Evolutionary conservation across 2,888 invertebrate species (phyloP).

Genomic region (Diogma glabrata): DNA sequence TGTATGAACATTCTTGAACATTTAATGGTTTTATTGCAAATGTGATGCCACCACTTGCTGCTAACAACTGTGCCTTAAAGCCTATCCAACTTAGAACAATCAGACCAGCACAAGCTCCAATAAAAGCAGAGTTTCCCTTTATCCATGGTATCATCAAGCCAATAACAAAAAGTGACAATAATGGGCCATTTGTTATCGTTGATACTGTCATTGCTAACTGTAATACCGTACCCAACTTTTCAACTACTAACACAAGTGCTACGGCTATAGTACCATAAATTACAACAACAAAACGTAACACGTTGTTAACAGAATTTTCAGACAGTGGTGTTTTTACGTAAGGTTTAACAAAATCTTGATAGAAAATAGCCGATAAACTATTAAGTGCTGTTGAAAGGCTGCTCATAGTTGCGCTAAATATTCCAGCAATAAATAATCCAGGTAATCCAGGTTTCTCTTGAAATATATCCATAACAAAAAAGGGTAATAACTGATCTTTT

Average conservation of each 20-base stretch:
- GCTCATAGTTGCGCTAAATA: conserved; percentile 81
- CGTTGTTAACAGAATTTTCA: conserved; percentile 40
- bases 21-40: conserved; percentile 44
- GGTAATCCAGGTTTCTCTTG: conserved; percentile 68
- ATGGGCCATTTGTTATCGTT: conserved; percentile 54
- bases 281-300: conserved; percentile 59
- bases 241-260: conserved; percentile 51
- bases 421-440: conserved; percentile 76
- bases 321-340: conserved; percentile 44
- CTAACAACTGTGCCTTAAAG: conserved; percentile 43
- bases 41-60: conserved; percentile 47
- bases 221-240: conserved; percentile 60
- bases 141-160: conserved; percentile 54
- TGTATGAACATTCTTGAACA: conserved; percentile 38
- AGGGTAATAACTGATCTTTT: conserved; percentile 68
- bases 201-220: conserved; percentile 50
- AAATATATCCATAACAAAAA: conserved; percentile 78
- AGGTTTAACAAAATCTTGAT: conserved; percentile 67
- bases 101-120: conserved; percentile 53
- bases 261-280: conserved; percentile 54
- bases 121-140: conserved; percentile 51
- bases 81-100: conserved; percentile 54
- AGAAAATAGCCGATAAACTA: conserved; percentile 68
- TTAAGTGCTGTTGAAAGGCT: conserved; percentile 71
- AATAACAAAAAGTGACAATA: conserved; percentile 57